Evolutionary conservation across 2,888 invertebrate species (phyloP), one percentile per base, ranked within the genome.

Genomic region (Iselma pallidipennis): DNA sequence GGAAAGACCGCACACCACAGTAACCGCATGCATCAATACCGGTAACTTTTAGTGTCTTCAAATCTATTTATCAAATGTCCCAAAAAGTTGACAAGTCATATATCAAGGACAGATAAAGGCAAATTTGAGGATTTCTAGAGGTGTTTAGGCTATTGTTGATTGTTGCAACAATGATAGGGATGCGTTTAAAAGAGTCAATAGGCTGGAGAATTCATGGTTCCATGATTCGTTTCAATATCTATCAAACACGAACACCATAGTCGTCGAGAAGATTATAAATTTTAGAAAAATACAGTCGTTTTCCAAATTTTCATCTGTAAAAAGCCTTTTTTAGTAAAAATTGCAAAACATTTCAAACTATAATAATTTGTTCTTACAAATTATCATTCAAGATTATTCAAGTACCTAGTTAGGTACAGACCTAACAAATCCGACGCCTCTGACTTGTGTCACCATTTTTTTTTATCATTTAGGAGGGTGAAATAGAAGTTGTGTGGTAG

Each of bases 21-120:
- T 7, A 54, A 54, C 54, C 54, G 33, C 31, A 54, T 53, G 33
- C 31, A 54, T 53, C 37, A 33, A 53, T 33, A 37, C 23, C 54
- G 42, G 23, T 37, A 37, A 29, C 16, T 19, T 45, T 45, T 19
- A 29, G 29, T 55, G 55, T 55, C 48, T 48, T 55, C 55, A 31
- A 54, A 37, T 54, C 54, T 54, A 54, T 54, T 54, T 37, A 54
- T 54, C 54, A 54, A 29, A 50, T 10, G 1, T 25, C 26, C 48
- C 4, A 23, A 33, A 29, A 55, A 55, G 28, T 48, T 55, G 55
- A 55, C 55, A 55, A 55, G 55, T 45, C 55, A 55, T 55, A 51
- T 49, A 50, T 63, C 56, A 59, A 52, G 63, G 26, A 2, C 10
- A 21, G 9, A 45, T 59, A 21, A 49, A 62, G 42, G 54, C 61